Conservation (phyloP, 2,888 invertebrate genomes). For the Cantharis rufa region DNA sequence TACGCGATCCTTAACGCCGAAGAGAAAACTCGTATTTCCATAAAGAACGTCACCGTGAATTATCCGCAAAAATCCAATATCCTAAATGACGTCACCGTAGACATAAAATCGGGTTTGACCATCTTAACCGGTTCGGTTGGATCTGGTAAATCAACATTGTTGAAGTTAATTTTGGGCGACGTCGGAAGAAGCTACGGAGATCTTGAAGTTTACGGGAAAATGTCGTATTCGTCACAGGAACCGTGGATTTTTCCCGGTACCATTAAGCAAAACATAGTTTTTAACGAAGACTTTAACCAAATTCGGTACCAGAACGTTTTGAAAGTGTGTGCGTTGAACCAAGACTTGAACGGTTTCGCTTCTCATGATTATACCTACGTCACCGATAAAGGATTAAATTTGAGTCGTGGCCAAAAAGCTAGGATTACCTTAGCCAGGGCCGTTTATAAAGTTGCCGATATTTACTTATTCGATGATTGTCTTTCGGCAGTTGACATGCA, state of each 20-base stretch:
- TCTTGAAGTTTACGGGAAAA: slow-evolving; percentile 64
- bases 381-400: slow-evolving; percentile 76
- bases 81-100: slow-evolving; percentile 51
- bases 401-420: slow-evolving; percentile 82
- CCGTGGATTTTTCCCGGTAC: slow-evolving; percentile 63
- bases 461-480: slow-evolving; percentile 78
- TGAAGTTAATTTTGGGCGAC: slow-evolving; percentile 67
- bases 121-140: slow-evolving; percentile 67
- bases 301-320: slow-evolving; percentile 63
- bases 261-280: slow-evolving; percentile 75
- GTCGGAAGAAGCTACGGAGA: slow-evolving; percentile 67
- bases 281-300: slow-evolving; percentile 64
- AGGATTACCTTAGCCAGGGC: slow-evolving; percentile 76
- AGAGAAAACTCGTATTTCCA: slow-evolving; percentile 15
- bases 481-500: slow-evolving; percentile 76
- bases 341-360: slow-evolving; percentile 72
- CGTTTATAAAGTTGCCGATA: slow-evolving; percentile 72
- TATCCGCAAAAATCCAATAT: slow-evolving; percentile 51
- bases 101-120: slow-evolving; percentile 51
- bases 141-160: slow-evolving; percentile 61
- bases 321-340: slow-evolving; percentile 62
- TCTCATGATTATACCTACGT: slow-evolving; percentile 74
- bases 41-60: slow-evolving; percentile 66
- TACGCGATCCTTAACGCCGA: neutral
- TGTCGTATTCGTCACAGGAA: slow-evolving; percentile 62